Evolutionary conservation across 2,797 vertebrate genomes (phyloP), one percentile per base, ranked within the genome.

Genomic region (Ispidina picta): DNA sequence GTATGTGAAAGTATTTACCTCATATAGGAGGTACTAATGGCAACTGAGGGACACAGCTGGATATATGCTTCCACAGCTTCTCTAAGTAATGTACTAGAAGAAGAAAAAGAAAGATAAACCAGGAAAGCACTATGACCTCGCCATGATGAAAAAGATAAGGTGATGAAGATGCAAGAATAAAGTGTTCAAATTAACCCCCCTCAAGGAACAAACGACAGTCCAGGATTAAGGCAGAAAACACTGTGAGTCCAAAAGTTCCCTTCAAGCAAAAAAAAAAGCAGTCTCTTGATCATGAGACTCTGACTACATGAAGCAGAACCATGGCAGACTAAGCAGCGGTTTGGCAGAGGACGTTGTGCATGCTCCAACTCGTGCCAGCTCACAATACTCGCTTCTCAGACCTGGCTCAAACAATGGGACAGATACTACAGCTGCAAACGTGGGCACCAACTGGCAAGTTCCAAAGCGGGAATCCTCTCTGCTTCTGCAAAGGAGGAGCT

Each of bases 251-350:
- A 66, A 56, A 65, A 41, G 39, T 43, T 71, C n/a, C 29, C 19
- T 12, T 12, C 26, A 68, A 33, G 12, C 19, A n/a, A 35, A n/a
- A 44, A n/a, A 51, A 55, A 51, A 52, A 48, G n/a, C 23, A 62
- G 35, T 52, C 21, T 33, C 26, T 64, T 72, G 74, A 59, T 68
- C 33, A 43, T 14, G n/a, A 1, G 2, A 54, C 55, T 82, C 11
- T 2, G 1, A 15, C 17, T 48, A 49, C 2, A 1, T 31, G 55
- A 83, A 65, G 41, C 1, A 1, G 15, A 41, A 54, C 17, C 28
- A 22, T 0, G 2, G 39, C 33, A 64, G 46, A 55, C 35, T 20
- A 37, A 86, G 65, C 49, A 59, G 69, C 0, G 1, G 35, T 69
- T 75, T 69, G 83, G 44, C 65, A 71, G 56, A 35, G 51, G 65